Conservation (phyloP, 1,140 invertebrate genomes). For the Drosophila rufa region DNA sequence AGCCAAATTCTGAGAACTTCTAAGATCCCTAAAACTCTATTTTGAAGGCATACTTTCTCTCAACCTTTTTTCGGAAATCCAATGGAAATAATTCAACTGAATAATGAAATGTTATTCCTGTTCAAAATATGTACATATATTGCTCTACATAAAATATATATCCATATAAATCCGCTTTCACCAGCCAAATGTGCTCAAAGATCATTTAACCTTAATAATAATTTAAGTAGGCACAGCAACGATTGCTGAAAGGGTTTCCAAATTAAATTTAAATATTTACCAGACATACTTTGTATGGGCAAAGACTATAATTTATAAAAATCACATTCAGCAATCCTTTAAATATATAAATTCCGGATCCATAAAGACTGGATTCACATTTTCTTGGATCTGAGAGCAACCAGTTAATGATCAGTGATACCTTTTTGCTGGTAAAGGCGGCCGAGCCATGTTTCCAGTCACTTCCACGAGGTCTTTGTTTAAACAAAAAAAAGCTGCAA, state of each 20-base stretch:
- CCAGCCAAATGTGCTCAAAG: neutral
- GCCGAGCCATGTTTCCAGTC: slow-evolving; percentile 1
- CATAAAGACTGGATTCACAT: too few relatives aligned
- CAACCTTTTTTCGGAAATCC: neutral
- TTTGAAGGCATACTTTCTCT: too few relatives aligned
- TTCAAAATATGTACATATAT: neutral
- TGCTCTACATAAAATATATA: neutral
- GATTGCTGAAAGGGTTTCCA: neutral
- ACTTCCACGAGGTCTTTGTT: slow-evolving; percentile 6
- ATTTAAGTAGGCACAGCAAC: neutral
- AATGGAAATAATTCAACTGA: neutral
- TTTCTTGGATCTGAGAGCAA: neutral
- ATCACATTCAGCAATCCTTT: neutral
- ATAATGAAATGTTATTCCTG: neutral
- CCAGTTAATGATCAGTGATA: neutral
- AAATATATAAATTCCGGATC: neutral
- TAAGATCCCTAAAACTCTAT: too few relatives aligned
- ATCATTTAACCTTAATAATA: neutral
- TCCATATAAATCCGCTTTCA: neutral
- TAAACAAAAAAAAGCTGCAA: neutral
- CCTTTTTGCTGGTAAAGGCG: slow-evolving; percentile 2
- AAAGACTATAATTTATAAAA: neutral
- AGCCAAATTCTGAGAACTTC: too few relatives aligned
- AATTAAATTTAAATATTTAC: neutral
- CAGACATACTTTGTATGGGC: neutral